These are phyloP conservation scores for Clarias macrocephalus DNA, from an alignment of 2,113 vertebrate genomes.

Conservation along the genomic window DNA sequence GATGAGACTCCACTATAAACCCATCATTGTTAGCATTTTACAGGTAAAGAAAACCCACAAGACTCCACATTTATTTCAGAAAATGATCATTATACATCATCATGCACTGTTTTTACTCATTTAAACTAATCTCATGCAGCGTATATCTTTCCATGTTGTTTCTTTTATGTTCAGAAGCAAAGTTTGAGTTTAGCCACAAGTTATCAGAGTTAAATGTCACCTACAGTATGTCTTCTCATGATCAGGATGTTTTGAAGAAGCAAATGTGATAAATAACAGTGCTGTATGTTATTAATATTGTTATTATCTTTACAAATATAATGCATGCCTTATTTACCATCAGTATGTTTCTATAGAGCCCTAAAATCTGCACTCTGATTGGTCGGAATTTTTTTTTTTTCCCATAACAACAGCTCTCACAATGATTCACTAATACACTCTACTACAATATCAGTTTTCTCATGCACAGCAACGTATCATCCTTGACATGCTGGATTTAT, in stretches of 20 bases:
- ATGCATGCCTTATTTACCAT: background rate
- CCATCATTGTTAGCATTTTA: background rate
- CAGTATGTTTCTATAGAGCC: background rate
- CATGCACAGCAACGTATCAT: no score
- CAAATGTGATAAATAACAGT: background rate
- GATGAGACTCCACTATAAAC: background rate
- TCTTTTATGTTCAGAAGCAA: background rate
- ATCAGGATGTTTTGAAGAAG: background rate
- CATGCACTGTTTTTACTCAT: background rate
- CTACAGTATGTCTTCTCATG: background rate
- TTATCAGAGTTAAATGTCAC: background rate
- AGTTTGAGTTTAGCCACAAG: background rate
- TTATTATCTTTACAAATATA: background rate
- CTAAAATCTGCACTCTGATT: background rate
- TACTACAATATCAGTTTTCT: no score
- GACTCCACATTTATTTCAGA: background rate
- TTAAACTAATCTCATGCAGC: background rate
- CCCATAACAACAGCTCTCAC: background rate
- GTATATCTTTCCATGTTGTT: background rate
- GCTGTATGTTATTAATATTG: background rate
- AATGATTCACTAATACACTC: background rate
- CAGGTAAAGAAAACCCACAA: background rate
- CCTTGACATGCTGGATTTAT: no score
- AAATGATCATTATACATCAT: background rate
- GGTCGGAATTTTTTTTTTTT: background rate